Evolutionary conservation across 64 coral and sea anemone species (phyloP), one percentile per base, ranked within the genome.

Genomic region (Montipora cactus): DNA sequence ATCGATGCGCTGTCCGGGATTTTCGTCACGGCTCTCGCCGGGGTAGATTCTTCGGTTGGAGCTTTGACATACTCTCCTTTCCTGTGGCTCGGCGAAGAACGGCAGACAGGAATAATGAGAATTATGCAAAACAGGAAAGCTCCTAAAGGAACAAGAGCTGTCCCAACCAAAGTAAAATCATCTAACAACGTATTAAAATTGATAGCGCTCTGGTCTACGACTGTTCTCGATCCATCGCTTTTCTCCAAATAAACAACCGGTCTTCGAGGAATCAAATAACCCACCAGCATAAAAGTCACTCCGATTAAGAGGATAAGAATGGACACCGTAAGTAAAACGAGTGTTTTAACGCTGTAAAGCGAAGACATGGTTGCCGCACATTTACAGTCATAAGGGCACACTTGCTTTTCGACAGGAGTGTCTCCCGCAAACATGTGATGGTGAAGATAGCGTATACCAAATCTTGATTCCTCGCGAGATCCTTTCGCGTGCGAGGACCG

Each of bases 371-470:
- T 51, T 76, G 84, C n/a, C n/a, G 92, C 89, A 44, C 96, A 98
- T 95, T 95, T 95, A 46, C 93, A 98, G 46, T 98, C 96, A 47
- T 95, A 58, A 9, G 89, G 90, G 18, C 89, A 93, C 18, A 93
- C 88, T 64, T 87, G 77, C 93, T 94, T 73, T 83, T 91, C 86
- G 44, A 7, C 5, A 79, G 89, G 83, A 81, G 89, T 85, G 83
- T 69, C 89, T 81, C 94, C 90, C 2, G 81, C 75, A 67, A 98
- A 98, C 96, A 98, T 98, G 47, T 98, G 96, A 98, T 98, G 93
- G 89, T 98, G 96, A 7, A 98, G 69, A 62, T 98, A 98, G 22
- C 96, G 96, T 84, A 94, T 98, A 84, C 96, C 96, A 90, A 98
- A 98, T 70, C 96, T 87, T 75, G 91, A 96, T 15, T 93, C 73